phyloP scores from a whole-genome alignment of 2,888 invertebrate species.

The Loripinus fragilis region DNA sequence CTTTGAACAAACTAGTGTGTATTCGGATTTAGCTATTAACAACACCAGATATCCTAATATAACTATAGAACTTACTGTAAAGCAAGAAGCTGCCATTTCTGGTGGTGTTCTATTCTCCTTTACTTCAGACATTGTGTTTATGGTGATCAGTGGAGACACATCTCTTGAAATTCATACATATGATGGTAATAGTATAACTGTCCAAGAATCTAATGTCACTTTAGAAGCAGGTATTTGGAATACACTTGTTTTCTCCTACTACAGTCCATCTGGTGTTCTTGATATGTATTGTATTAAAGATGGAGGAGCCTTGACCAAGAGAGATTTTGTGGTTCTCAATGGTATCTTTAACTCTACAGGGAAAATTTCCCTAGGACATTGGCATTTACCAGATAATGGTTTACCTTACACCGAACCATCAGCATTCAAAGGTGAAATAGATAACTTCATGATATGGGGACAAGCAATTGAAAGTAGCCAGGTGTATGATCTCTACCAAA shows the following conservation, averaged over 20 bases:
- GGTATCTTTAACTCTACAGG: conserved; percentile 58
- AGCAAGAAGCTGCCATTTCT: conserved; percentile 39
- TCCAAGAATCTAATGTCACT: conserved; percentile 47
- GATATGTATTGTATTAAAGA: conserved; percentile 62
- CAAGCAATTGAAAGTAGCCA: conserved; percentile 60
- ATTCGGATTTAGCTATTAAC: conserved; percentile 47
- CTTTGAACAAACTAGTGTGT: conserved; percentile 57
- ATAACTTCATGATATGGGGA: conserved; percentile 71
- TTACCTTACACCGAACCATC: conserved; percentile 36
- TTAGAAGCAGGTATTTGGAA: conserved; percentile 66
- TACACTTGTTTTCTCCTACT: conserved; percentile 67
- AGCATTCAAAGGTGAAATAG: conserved; percentile 63
- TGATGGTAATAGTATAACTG: conserved; percentile 24
- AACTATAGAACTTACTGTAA: conserved; percentile 65
- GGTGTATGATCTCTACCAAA: conserved; percentile 62
- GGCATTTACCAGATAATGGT: conserved; percentile 65
- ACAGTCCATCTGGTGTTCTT: conserved; percentile 51
- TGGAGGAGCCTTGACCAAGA: conserved; percentile 47
- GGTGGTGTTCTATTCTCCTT: conserved; percentile 65
- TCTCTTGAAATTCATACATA: conserved; percentile 55
- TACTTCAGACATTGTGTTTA: conserved; percentile 54
- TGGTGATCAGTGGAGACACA: conserved; percentile 47
- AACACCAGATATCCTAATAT: conserved; percentile 39
- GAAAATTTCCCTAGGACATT: conserved; percentile 67
- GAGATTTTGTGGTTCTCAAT: conserved; percentile 35